phyloP scores from a whole-genome alignment of 2,113 vertebrate species.

The Percina caprodes region DNA sequence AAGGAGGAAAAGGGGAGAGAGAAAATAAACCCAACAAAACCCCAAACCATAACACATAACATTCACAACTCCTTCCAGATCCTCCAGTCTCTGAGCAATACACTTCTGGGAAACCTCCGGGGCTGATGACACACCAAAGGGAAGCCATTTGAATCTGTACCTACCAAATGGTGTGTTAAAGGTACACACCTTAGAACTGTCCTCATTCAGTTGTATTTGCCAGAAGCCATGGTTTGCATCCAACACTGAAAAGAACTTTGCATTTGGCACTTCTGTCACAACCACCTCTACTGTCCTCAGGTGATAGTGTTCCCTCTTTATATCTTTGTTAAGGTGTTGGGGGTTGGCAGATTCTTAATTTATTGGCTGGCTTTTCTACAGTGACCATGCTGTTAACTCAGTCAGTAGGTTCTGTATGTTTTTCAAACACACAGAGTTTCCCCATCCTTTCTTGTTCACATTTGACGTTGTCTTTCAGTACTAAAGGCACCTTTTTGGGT shows the following conservation, averaged over 20 bases:
- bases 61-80: background rate
- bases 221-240: too few species aligned
- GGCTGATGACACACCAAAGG: background rate
- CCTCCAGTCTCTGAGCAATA: background rate
- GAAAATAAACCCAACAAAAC: too few species aligned
- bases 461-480: constrained; percentile 3
- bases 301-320: constrained; percentile 18
- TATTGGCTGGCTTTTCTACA: background rate
- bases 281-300: constrained; percentile 2
- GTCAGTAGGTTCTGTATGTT: constrained; percentile 23
- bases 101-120: constrained; percentile 1
- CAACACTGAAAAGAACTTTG: background rate
- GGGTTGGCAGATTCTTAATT: constrained; percentile 20
- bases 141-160: background rate
- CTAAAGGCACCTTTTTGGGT: constrained; percentile 22
- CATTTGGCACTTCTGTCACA: constrained; percentile 21
- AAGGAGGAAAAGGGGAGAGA: too few species aligned
- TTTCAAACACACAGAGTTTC: background rate
- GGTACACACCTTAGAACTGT: background rate
- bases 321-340: constrained; percentile 19
- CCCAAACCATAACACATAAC: too few species aligned
- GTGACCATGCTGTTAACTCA: constrained; percentile 28
- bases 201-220: background rate
- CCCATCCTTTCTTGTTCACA: constrained; percentile 27
- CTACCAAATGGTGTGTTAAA: constrained; percentile 31